Conservation (phyloP, 2,888 invertebrate genomes). For the Chouioia cunea region DNA sequence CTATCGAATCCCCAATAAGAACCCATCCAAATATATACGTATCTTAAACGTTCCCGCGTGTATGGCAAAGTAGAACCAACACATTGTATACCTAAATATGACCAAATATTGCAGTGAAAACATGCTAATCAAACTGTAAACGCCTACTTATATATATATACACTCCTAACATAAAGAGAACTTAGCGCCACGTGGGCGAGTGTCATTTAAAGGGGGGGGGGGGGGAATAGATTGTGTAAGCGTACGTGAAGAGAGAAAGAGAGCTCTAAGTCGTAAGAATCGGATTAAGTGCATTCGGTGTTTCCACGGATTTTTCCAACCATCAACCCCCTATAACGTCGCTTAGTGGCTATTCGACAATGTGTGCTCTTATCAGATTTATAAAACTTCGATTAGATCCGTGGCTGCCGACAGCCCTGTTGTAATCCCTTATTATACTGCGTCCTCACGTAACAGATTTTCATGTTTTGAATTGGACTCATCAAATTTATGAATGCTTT, state of each 20-base stretch:
- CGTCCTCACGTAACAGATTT: conserved; percentile 33
- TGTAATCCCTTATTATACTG: conserved; percentile 21
- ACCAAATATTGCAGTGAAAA: no score
- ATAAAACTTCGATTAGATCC: conserved; percentile 12
- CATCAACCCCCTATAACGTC: neutral
- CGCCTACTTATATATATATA: neutral
- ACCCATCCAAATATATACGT: no score
- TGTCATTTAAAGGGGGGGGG: no score
- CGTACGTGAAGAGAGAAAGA: conserved; percentile 10
- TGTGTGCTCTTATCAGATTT: conserved; percentile 39
- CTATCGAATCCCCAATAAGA: no score
- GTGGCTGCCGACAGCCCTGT: neutral
- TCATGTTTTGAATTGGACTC: no score
- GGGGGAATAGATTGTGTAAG: neutral
- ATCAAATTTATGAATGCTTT: no score
- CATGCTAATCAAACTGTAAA: conserved; percentile 26
- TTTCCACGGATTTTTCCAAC: conserved; percentile 9
- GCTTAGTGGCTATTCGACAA: conserved; percentile 1
- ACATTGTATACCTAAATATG: no score
- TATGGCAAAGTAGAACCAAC: no score
- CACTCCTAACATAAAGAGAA: conserved; percentile 1
- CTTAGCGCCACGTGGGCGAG: no score
- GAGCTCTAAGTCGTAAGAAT: conserved; percentile 38
- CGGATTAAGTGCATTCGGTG: conserved; percentile 36
- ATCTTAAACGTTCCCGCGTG: no score